Evolutionary conservation across 1,140 invertebrate genomes (phyloP).

Genomic region (Papilio aristodemus): DNA sequence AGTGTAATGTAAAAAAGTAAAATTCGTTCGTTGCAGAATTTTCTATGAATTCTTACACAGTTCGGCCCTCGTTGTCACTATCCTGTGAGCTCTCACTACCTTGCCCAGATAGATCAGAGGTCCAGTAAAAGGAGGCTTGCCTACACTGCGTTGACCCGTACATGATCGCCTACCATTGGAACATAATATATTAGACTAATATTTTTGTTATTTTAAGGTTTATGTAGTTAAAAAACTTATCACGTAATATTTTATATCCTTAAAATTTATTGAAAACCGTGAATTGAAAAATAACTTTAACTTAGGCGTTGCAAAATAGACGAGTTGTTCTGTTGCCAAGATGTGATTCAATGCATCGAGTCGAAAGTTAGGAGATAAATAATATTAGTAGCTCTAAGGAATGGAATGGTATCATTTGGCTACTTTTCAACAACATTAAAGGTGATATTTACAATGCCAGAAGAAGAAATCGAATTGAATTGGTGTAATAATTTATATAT

Average conservation of each 20-base stretch:
- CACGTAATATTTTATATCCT: too few relatives aligned
- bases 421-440: slow-evolving; percentile 33
- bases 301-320: slow-evolving; percentile 21
- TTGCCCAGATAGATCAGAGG: too few relatives aligned
- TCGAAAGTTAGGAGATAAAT: slow-evolving; percentile 32
- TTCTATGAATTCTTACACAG: too few relatives aligned
- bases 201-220: not conserved
- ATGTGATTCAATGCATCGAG: slow-evolving; percentile 27
- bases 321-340: slow-evolving; percentile 26
- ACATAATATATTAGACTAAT: not conserved
- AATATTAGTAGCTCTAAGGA: slow-evolving; percentile 25
- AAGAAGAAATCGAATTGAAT: slow-evolving; percentile 26
- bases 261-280: not conserved
- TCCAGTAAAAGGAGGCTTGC: too few relatives aligned
- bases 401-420: slow-evolving; percentile 32
- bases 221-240: not conserved
- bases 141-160: too few relatives aligned
- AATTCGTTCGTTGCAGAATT: too few relatives aligned
- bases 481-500: not conserved
- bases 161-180: too few relatives aligned
- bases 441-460: slow-evolving; percentile 29
- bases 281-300: slow-evolving; percentile 20
- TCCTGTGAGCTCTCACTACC: too few relatives aligned
- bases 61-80: too few relatives aligned
- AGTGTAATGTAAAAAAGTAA: too few relatives aligned